Percentiles rank a stretch among this genome's conserved stretches.
Evolutionary conservation across 2,113 vertebrate genomes (phyloP).

Genomic region (Sterna hirundo): DNA sequence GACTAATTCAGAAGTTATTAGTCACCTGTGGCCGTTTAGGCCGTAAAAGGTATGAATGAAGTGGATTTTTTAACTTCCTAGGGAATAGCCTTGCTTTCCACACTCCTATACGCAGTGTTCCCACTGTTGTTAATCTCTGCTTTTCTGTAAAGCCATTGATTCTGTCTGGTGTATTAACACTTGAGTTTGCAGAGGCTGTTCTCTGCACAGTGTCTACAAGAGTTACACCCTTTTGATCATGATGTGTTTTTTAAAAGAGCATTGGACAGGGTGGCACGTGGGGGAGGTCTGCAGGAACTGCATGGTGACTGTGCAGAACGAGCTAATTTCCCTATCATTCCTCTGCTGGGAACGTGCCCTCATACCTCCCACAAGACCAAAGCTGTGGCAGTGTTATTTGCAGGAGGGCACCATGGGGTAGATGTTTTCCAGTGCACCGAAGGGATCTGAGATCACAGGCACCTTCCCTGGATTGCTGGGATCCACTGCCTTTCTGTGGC

Average conservation of each 20-base stretch:
- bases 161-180: background rate
- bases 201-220: background rate
- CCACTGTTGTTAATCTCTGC: background rate
- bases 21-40: background rate
- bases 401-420: background rate
- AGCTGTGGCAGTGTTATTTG: background rate
- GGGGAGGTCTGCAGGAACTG: background rate
- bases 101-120: background rate
- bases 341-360: background rate
- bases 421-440: background rate
- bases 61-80: background rate
- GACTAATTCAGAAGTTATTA: background rate
- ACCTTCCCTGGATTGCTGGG: background rate
- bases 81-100: background rate
- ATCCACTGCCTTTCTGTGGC: background rate
- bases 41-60: background rate
- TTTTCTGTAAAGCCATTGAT: background rate
- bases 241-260: background rate
- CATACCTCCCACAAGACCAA: background rate
- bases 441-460: background rate
- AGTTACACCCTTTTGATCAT: background rate
- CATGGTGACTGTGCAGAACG: background rate
- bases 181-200: background rate
- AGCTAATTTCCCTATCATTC: background rate
- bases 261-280: rapidly evolving